A percentile compares a stretch with the other conserved stretches of the same genome.
phyloP scores from a whole-genome alignment of 2,797 vertebrate species.

The Macropodus opercularis region DNA sequence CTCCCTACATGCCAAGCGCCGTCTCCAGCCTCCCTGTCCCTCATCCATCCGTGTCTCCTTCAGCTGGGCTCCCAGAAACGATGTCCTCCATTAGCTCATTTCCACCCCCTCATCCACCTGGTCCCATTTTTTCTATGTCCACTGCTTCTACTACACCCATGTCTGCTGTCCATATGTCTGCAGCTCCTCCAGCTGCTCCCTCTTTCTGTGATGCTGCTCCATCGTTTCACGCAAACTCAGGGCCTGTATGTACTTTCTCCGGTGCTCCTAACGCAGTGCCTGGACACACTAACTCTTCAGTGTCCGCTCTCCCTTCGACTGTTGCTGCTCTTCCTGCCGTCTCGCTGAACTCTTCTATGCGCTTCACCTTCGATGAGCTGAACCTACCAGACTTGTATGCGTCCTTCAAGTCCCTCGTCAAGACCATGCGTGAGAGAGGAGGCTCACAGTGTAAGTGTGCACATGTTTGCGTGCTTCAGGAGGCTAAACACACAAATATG shows the following conservation, averaged over 20 bases:
- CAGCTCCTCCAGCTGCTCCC: conserved; percentile 31
- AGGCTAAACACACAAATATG: background rate
- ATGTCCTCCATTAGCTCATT: conserved; percentile 48
- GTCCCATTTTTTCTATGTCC: conserved; percentile 30
- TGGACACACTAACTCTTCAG: conserved; percentile 25
- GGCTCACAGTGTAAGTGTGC: conserved; percentile 81
- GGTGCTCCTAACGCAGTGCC: conserved; percentile 11
- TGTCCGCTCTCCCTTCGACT: conserved; percentile 8
- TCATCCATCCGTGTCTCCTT: conserved; percentile 35
- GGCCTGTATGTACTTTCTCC: conserved; percentile 37
- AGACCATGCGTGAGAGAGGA: conserved; percentile 92
- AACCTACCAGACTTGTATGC: conserved; percentile 93
- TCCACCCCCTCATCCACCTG: conserved; percentile 32
- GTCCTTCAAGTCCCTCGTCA: conserved; percentile 95
- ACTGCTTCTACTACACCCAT: conserved; percentile 23
- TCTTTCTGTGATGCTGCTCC: conserved; percentile 37
- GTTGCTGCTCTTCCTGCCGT: conserved; percentile 6
- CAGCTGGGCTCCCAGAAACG: conserved; percentile 31
- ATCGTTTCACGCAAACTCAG: conserved; percentile 46
- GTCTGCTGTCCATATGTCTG: conserved; percentile 22
- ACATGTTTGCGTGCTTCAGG: background rate
- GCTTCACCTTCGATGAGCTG: conserved; percentile 94
- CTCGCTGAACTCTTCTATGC: conserved; percentile 67
- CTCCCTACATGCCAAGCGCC: conserved; percentile 56
- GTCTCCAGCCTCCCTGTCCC: conserved; percentile 34